These are phyloP conservation scores for Cirrhinus mrigala DNA, from an alignment of 2,797 vertebrate species.

Conservation along the genomic window DNA sequence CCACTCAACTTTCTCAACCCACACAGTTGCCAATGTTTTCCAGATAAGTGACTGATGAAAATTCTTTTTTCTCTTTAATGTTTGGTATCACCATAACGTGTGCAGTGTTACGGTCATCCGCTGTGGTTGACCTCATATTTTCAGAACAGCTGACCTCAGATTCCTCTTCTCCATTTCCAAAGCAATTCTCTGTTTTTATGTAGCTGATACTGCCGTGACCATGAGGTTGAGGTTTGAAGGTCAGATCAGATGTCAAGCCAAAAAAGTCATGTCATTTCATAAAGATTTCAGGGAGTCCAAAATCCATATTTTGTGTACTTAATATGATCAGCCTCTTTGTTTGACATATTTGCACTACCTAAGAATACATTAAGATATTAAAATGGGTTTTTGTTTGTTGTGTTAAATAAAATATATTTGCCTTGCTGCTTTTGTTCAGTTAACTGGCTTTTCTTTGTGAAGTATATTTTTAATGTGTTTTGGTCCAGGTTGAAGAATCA, in stretches of 20 bases:
- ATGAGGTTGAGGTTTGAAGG: constrained; percentile 2
- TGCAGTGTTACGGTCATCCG: not conserved
- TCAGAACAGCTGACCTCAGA: constrained; percentile 10
- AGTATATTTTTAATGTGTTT: not conserved
- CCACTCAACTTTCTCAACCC: not conserved
- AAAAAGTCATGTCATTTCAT: not conserved
- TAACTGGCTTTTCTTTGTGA: not conserved
- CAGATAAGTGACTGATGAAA: constrained; percentile 29
- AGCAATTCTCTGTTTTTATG: not conserved
- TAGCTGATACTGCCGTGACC: not conserved
- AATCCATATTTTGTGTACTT: not conserved
- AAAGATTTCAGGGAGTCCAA: not conserved
- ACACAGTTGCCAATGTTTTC: constrained; percentile 1
- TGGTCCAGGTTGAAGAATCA: not conserved
- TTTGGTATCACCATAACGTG: not conserved
- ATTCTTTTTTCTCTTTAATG: constrained; percentile 13
- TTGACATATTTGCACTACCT: not conserved
- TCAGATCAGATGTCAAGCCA: not conserved
- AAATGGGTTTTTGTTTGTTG: not conserved
- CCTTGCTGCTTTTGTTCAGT: not conserved
- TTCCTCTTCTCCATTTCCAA: constrained; percentile 21
- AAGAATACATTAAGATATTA: not conserved
- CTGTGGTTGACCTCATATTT: not conserved
- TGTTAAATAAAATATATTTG: constrained; percentile 11
- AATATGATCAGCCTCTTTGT: not conserved